Evolutionary conservation across 2,797 vertebrate species (phyloP).

Genomic region (Chromis chromis): DNA sequence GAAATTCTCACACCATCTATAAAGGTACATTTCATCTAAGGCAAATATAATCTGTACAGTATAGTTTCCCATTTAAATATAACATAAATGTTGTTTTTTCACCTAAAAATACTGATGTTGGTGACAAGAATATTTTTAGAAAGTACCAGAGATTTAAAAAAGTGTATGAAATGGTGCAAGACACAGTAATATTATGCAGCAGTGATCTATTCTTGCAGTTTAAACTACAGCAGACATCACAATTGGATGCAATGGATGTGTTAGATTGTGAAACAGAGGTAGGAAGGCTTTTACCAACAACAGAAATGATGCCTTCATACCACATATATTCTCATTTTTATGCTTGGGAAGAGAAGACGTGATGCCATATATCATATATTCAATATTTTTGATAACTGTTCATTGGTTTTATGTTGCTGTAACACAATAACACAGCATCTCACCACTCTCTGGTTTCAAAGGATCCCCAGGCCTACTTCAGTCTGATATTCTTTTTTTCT

Average conservation of each 20-base stretch:
- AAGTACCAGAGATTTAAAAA: neutral
- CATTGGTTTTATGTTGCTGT: conserved; percentile 31
- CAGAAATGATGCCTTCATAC: neutral
- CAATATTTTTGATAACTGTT: conserved; percentile 8
- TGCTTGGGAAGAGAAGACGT: conserved; percentile 24
- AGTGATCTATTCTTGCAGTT: neutral
- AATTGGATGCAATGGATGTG: neutral
- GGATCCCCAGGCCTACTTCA: conserved; percentile 34
- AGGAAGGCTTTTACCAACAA: neutral
- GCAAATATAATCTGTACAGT: neutral
- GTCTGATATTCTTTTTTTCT: conserved; percentile 13
- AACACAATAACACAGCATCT: conserved; percentile 24
- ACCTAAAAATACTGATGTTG: neutral
- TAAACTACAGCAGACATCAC: neutral
- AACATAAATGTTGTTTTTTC: neutral
- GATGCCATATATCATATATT: neutral
- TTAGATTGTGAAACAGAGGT: neutral
- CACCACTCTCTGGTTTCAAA: conserved; percentile 44
- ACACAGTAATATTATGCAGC: neutral
- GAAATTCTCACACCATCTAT: neutral
- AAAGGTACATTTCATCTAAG: neutral
- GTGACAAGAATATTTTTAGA: neutral
- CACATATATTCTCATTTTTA: neutral
- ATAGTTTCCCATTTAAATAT: neutral
- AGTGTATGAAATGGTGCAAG: neutral